Conservation (phyloP, 1,140 invertebrate species). For the Delia radicum region DNA sequence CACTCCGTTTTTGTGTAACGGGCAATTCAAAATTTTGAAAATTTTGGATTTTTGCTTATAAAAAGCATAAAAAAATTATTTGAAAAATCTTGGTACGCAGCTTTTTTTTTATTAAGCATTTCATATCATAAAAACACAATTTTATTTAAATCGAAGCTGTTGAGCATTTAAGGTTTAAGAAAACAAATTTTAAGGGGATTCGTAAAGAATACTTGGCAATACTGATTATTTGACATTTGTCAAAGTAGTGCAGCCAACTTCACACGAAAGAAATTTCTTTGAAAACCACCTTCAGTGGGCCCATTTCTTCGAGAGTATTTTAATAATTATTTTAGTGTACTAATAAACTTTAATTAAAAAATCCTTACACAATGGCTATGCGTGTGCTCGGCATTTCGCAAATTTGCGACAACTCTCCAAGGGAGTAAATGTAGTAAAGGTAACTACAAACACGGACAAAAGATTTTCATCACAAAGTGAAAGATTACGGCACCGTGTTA, state of each 20-base stretch:
- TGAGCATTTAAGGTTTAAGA: too few species aligned
- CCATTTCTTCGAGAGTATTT: constrained; percentile 14
- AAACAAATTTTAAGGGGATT: too few species aligned
- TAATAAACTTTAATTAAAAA: not conserved
- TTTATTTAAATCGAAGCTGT: too few species aligned
- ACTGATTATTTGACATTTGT: not conserved
- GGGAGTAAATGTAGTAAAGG: constrained; percentile 46
- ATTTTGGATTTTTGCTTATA: too few species aligned
- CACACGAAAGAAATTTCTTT: constrained; percentile 22
- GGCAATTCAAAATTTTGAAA: too few species aligned
- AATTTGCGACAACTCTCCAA: constrained; percentile 46
- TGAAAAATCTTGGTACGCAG: too few species aligned
- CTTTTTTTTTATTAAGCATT: too few species aligned
- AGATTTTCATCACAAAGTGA: not conserved
- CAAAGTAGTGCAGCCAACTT: constrained; percentile 36
- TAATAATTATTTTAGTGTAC: constrained; percentile 16
- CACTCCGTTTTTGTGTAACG: too few species aligned
- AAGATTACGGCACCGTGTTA: not conserved
- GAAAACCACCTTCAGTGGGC: constrained; percentile 8
- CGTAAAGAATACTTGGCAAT: too few species aligned
- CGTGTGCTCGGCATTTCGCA: constrained; percentile 50
- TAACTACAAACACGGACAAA: constrained; percentile 27
- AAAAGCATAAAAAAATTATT: too few species aligned
- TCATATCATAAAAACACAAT: too few species aligned
- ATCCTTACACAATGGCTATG: constrained; percentile 46